These are phyloP conservation scores for Cataglyphis rosenhaueri DNA, from an alignment of 2,888 invertebrate species.

Conservation along the genomic window DNA sequence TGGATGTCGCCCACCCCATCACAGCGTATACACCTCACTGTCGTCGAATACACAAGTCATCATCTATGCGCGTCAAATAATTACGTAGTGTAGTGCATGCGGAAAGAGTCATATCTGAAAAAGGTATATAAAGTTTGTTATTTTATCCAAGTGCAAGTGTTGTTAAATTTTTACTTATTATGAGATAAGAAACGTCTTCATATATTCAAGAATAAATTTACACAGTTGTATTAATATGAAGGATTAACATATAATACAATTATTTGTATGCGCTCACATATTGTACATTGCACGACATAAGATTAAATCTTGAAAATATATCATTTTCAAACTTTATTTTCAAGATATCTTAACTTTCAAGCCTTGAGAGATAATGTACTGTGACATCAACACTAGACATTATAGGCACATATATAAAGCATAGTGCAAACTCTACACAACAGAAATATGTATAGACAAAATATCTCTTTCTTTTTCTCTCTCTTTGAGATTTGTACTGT, in stretches of 20 bases:
- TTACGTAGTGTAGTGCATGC: conserved; percentile 18
- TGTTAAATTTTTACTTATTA: background rate
- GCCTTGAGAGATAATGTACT: background rate
- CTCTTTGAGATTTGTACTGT: background rate
- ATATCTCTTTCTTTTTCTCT: too few species aligned
- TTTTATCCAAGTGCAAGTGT: background rate
- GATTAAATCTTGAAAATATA: background rate
- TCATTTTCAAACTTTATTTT: background rate
- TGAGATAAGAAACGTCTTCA: background rate
- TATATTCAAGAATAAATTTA: background rate
- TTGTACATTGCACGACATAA: background rate
- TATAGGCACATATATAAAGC: background rate
- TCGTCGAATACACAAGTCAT: conserved; percentile 66
- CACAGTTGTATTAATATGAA: background rate
- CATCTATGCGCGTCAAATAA: conserved; percentile 59
- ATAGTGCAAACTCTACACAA: background rate
- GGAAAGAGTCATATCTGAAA: conserved; percentile 57
- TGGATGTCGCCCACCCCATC: conserved; percentile 82
- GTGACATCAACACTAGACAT: background rate
- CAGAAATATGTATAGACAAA: too few species aligned
- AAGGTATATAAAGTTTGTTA: background rate
- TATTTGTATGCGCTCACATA: background rate
- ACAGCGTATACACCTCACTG: conserved; percentile 75
- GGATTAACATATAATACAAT: background rate
- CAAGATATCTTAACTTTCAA: background rate